Evolutionary conservation across 2,888 invertebrate species (phyloP).

Genomic region (Melinaea marsaeus): DNA sequence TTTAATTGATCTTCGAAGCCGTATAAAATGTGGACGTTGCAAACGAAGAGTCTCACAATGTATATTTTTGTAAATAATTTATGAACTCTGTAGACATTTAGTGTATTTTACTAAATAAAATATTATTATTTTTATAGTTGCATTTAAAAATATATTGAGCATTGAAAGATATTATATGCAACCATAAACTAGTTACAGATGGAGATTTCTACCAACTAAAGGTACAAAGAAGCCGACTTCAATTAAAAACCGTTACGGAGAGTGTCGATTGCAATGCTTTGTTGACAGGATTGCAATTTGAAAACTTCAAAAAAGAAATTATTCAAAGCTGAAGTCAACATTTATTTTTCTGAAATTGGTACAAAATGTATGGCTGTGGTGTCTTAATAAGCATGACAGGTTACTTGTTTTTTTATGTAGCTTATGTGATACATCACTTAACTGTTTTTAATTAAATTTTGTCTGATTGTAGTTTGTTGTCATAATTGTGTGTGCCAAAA

Average conservation of each 20-base stretch:
- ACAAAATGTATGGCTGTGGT: too few relatives aligned
- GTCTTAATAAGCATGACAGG: too few relatives aligned
- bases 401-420: too few relatives aligned
- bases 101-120: not conserved
- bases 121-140: not conserved
- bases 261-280: slow-evolving; percentile 24
- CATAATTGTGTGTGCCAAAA: too few relatives aligned
- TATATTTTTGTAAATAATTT: too few relatives aligned
- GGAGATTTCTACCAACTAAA: not conserved
- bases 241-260: slow-evolving; percentile 26
- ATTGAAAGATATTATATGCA: not conserved
- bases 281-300: slow-evolving; percentile 21
- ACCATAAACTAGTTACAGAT: not conserved
- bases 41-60: too few relatives aligned
- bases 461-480: too few relatives aligned
- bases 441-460: too few relatives aligned
- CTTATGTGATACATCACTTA: too few relatives aligned
- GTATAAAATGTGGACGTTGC: too few relatives aligned
- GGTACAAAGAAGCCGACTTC: slow-evolving; percentile 19
- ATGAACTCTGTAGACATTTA: too few relatives aligned
- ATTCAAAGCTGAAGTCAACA: not conserved
- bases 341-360: not conserved
- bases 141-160: not conserved
- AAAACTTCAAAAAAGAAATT: slow-evolving; percentile 8
- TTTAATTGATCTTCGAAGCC: too few relatives aligned